Conservation (phyloP, 2,888 invertebrate genomes). For the Ophion ventricosus region DNA sequence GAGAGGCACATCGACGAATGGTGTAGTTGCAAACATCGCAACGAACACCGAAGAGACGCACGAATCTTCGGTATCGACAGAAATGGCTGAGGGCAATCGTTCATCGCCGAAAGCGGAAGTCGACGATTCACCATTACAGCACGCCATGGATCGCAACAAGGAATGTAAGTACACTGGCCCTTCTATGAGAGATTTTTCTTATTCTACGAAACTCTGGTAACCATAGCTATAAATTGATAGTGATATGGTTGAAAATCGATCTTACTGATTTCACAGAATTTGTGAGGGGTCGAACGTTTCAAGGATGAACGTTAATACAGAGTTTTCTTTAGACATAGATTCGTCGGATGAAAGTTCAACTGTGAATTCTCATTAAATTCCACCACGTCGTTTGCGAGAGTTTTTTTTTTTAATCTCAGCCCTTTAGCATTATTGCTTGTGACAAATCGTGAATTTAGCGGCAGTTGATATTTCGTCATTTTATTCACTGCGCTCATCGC, state of each 20-base stretch:
- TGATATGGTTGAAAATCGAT: not conserved
- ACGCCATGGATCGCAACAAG: conserved; percentile 98
- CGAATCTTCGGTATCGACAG: conserved; percentile 68
- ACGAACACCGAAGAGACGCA: conserved; percentile 70
- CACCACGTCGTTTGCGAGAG: too few species aligned
- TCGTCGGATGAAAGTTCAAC: too few species aligned
- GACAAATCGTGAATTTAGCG: too few species aligned
- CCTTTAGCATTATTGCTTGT: too few species aligned
- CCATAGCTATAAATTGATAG: too few species aligned
- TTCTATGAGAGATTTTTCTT: not conserved
- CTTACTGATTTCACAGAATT: not conserved
- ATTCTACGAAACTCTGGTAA: not conserved
- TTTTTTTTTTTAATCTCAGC: too few species aligned
- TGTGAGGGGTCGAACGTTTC: not conserved
- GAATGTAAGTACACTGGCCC: conserved; percentile 91
- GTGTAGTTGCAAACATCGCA: conserved; percentile 68
- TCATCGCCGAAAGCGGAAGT: conserved; percentile 96
- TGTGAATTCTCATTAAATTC: too few species aligned
- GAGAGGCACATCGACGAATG: conserved; percentile 76
- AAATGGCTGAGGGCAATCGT: conserved; percentile 83
- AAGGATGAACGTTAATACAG: too few species aligned
- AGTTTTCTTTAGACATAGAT: too few species aligned
- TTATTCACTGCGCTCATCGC: too few species aligned
- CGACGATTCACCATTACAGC: conserved; percentile 96
- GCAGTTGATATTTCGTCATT: too few species aligned